Conservation (phyloP, 2,113 vertebrate species). For the Quiscalus mexicanus region DNA sequence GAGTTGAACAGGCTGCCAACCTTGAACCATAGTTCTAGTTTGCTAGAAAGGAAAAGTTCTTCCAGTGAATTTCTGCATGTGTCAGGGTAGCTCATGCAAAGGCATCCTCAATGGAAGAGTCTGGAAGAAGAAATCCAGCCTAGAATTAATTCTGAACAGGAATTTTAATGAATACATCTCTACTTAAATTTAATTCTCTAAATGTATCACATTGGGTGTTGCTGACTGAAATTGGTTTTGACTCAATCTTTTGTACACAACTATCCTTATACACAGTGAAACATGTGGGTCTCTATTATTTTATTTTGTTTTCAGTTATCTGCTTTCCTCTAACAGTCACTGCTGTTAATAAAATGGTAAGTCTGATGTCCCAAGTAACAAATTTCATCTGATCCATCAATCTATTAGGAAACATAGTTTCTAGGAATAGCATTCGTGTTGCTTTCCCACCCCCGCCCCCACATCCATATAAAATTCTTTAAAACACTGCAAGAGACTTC, state of each 20-base stretch:
- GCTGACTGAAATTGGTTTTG: neutral
- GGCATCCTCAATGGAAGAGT: neutral
- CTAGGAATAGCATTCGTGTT: neutral
- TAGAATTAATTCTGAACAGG: neutral
- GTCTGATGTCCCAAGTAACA: neutral
- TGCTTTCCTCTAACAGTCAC: neutral
- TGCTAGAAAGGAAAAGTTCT: neutral
- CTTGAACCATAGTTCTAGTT: neutral
- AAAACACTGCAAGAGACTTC: neutral
- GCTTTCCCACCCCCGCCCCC: too few relatives aligned
- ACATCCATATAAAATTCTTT: neutral
- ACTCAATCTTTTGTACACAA: neutral
- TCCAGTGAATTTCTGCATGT: neutral
- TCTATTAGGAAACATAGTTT: neutral
- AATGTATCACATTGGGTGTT: neutral
- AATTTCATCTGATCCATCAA: neutral
- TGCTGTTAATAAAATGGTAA: neutral
- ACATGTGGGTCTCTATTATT: neutral
- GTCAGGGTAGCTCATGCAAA: neutral
- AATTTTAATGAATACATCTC: neutral
- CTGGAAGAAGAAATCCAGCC: neutral
- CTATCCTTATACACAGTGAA: neutral
- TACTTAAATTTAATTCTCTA: neutral
- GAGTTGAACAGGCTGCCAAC: neutral
- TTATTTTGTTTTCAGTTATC: neutral